These are phyloP conservation scores for Tylochromis polylepis DNA, from an alignment of 2,113 vertebrate genomes.

Conservation along the genomic window DNA sequence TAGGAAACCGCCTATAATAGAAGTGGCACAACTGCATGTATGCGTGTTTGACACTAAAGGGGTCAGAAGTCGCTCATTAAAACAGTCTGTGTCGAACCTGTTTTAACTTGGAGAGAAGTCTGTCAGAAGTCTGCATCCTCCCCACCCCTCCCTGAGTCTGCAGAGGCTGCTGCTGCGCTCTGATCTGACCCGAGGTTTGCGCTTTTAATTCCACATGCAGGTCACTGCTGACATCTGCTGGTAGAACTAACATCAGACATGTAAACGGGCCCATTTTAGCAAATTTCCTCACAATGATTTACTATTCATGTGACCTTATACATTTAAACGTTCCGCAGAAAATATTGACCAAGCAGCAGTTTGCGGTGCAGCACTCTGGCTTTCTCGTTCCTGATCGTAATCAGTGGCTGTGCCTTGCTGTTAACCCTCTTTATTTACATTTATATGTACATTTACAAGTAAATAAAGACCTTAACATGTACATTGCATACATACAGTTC, in stretches of 20 bases:
- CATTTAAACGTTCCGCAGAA: neutral
- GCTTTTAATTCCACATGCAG: neutral
- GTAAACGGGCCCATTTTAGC: neutral
- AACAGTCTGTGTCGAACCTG: neutral
- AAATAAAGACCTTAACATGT: no score
- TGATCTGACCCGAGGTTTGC: neutral
- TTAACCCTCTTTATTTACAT: no score
- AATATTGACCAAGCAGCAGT: neutral
- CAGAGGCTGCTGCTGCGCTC: neutral
- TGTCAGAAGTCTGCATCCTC: neutral
- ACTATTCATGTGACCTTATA: neutral
- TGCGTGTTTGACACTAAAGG: neutral
- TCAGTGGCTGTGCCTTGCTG: no score
- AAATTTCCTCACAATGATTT: neutral
- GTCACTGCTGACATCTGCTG: constrained; percentile 55
- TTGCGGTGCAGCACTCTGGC: neutral
- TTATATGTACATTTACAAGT: no score
- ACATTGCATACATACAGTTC: no score
- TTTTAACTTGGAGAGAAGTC: neutral
- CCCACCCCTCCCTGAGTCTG: neutral
- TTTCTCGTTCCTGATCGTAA: no score
- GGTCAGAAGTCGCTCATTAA: neutral
- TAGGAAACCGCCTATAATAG: neutral
- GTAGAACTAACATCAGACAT: neutral
- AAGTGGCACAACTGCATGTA: neutral